Percentiles rank a stretch among this genome's conserved stretches.
These are phyloP conservation scores for Triplophysa dalaica DNA, from an alignment of 2,113 vertebrate species.

Conservation along the genomic window DNA sequence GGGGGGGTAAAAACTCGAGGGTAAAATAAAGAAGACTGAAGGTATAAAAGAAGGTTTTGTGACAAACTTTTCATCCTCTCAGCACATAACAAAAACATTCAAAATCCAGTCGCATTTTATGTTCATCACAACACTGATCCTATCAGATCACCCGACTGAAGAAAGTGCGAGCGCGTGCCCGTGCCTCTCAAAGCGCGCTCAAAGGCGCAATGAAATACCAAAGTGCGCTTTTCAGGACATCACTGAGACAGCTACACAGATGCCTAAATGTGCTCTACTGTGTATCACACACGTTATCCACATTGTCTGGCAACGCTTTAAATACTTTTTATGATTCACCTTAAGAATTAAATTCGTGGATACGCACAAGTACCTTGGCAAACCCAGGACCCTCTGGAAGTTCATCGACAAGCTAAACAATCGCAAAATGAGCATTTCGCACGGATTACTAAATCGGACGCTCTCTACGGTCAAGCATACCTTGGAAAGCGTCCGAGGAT, in stretches of 20 bases:
- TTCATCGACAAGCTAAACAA: not conserved
- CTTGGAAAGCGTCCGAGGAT: slow-evolving; percentile 40
- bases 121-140: no score
- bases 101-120: no score
- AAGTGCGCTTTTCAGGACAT: slow-evolving; percentile 13
- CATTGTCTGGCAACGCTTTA: not conserved
- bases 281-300: not conserved
- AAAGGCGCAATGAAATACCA: not conserved
- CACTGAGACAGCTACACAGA: not conserved
- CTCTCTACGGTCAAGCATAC: slow-evolving; percentile 15
- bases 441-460: slow-evolving; percentile 38
- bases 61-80: no score
- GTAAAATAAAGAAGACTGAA: no score
- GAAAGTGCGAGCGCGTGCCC: slow-evolving; percentile 17
- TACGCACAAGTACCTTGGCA: slow-evolving; percentile 26
- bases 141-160: not conserved
- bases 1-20: no score
- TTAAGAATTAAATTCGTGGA: not conserved
- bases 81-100: no score
- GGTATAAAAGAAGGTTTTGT: no score
- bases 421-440: slow-evolving; percentile 45
- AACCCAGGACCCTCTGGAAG: not conserved
- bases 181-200: not conserved
- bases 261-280: not conserved
- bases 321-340: not conserved